Conservation (phyloP, 2,797 vertebrate species). For the Cichlasoma orientale region DNA sequence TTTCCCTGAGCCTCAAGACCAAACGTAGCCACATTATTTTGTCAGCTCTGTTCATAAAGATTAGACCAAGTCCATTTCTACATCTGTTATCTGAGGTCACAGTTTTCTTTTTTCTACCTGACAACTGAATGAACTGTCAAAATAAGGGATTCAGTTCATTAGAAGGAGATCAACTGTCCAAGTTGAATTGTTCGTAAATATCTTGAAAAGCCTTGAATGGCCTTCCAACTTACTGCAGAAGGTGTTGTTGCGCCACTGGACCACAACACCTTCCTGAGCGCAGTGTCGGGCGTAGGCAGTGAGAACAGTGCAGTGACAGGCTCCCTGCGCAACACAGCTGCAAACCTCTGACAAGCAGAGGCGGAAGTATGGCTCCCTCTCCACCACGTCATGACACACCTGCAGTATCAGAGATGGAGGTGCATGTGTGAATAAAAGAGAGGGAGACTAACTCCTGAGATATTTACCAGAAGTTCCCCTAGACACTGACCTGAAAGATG, state of each 20-base stretch:
- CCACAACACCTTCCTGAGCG: slow-evolving; percentile 78
- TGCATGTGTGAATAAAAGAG: background rate
- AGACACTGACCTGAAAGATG: slow-evolving; percentile 84
- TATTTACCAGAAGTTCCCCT: accelerated
- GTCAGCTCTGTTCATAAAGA: too few relatives aligned
- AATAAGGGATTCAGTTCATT: too few relatives aligned
- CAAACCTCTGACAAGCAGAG: slow-evolving; percentile 86
- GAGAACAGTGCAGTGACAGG: slow-evolving; percentile 85
- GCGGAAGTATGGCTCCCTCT: slow-evolving; percentile 82
- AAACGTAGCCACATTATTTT: too few relatives aligned
- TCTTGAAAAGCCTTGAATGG: accelerated
- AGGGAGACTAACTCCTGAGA: background rate
- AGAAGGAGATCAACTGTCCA: too few relatives aligned
- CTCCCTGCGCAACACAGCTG: slow-evolving; percentile 63
- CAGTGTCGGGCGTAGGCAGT: slow-evolving; percentile 84
- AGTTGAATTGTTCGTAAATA: too few relatives aligned
- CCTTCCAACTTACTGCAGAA: slow-evolving; percentile 83
- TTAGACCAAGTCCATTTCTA: background rate
- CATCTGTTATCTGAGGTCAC: too few relatives aligned
- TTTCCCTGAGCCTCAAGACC: background rate
- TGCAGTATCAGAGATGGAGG: slow-evolving; percentile 37
- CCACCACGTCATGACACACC: slow-evolving; percentile 86
- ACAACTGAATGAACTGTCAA: too few relatives aligned
- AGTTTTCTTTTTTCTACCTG: background rate
- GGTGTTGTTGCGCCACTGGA: slow-evolving; percentile 86